These are phyloP conservation scores for Dendrolimus houi DNA, from an alignment of 2,888 invertebrate genomes.

Conservation along the genomic window DNA sequence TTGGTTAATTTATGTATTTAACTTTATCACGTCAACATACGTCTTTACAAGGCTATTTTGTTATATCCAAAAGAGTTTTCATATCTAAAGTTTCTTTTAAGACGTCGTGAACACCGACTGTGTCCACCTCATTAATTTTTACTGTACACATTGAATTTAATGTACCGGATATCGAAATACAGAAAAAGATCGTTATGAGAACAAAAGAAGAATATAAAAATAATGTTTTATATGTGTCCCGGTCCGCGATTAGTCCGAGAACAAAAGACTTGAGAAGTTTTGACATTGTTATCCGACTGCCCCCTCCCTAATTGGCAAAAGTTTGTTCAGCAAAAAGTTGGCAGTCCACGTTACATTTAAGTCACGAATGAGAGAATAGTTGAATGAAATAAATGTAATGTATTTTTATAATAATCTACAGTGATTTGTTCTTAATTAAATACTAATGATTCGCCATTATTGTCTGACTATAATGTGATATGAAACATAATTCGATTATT, in stretches of 20 bases:
- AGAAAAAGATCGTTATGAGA: conserved; percentile 1
- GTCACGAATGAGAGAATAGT: not conserved
- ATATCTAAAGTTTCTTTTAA: not conserved
- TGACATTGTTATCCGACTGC: conserved; percentile 14
- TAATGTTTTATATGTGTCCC: conserved; percentile 21
- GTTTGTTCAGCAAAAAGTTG: conserved; percentile 12
- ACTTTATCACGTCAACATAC: too few species aligned
- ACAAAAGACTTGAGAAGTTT: conserved; percentile 27
- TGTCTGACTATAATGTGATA: too few species aligned
- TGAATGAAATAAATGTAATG: not conserved
- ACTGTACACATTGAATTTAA: not conserved
- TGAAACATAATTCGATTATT: too few species aligned
- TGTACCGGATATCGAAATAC: not conserved
- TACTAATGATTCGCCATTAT: too few species aligned
- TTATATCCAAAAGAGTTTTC: not conserved
- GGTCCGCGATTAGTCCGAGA: conserved; percentile 25
- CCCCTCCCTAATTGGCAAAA: conserved; percentile 8
- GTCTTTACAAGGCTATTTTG: not conserved
- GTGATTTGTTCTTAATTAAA: too few species aligned
- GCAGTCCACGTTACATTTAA: not conserved
- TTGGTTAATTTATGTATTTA: too few species aligned
- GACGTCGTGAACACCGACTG: not conserved
- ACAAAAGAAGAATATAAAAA: conserved; percentile 2
- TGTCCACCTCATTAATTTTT: not conserved
- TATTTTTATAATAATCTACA: too few species aligned